Evolutionary conservation across 2,113 vertebrate genomes (phyloP), one percentile per base, ranked within the genome.

Genomic region (Phalacrocorax brasilianus): DNA sequence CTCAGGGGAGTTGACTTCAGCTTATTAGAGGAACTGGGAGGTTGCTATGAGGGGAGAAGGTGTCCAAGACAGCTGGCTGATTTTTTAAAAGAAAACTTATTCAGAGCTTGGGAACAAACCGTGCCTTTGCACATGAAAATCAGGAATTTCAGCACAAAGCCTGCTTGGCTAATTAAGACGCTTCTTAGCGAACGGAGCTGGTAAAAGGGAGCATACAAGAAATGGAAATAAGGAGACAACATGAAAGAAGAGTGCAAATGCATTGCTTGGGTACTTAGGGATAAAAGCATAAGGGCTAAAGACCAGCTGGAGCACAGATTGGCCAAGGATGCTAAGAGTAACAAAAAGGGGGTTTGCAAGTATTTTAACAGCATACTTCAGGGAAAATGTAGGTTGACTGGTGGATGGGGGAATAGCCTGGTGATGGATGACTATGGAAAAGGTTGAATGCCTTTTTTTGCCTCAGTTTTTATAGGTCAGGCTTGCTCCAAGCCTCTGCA

Each of bases 181-280:
- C 91, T 95, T 82, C 82, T 92, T 91, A 92, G 75, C 2, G 59
- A 97, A 53, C 45, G 6, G 68, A 84, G 89, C 89, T 84, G 55
- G n/a, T 93, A 89, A 95, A 96, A 95, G 68, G 79, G 72, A 93
- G 71, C 86, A 91, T 66, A 93, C 24, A 97, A 95, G 84, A 92
- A 96, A 96, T 96, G 95, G 92, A 95, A 97, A 97, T 96, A 83
- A 95, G 86, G 95, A 79, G 59, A 58, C 42, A 45, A 91, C 91
- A 74, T 95, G 88, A 95, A 95, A 93, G 92, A 79, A 14, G 68
- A 71, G 89, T 33, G 47, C 23, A 27, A 95, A 77, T 9, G 68
- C 59, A 79, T 8, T 79, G 66, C 95, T 75, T 38, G 88, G 56
- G 70, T 44, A 58, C 45, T 85, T 58, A n/a, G 18, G 32, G 63